Evolutionary conservation across 2,888 invertebrate species (phyloP).

Genomic region (Ectemnius lituratus): DNA sequence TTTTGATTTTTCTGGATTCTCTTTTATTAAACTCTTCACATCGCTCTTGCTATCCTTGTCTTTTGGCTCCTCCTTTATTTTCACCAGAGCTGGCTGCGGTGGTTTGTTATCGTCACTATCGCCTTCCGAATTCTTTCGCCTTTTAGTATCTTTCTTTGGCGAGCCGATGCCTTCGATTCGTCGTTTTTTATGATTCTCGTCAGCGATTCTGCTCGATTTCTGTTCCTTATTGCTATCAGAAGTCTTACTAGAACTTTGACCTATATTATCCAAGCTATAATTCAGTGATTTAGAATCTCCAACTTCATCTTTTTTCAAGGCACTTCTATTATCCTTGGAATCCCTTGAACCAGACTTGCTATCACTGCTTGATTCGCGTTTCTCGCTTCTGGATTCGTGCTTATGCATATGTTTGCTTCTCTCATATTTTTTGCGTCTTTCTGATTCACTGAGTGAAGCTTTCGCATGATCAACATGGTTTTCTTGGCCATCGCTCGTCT

Average conservation of each 20-base stretch:
- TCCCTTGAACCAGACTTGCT: slow-evolving; percentile 50
- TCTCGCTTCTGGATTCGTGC: slow-evolving; percentile 56
- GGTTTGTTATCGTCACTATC: slow-evolving; percentile 52
- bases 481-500: slow-evolving; percentile 45
- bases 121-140: slow-evolving; percentile 53
- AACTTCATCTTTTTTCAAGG: slow-evolving; percentile 49
- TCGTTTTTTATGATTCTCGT: slow-evolving; percentile 58
- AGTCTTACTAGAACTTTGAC: slow-evolving; percentile 51
- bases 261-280: slow-evolving; percentile 44
- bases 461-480: slow-evolving; percentile 42
- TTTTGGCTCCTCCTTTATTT: slow-evolving; percentile 46
- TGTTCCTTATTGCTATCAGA: slow-evolving; percentile 43
- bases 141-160: slow-evolving; percentile 54
- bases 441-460: slow-evolving; percentile 43
- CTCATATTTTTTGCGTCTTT: slow-evolving; percentile 53
- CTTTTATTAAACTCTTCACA: slow-evolving; percentile 55
- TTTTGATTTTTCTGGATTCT: slow-evolving; percentile 49
- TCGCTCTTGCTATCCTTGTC: slow-evolving; percentile 23
- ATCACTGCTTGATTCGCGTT: slow-evolving; percentile 53
- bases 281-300: slow-evolving; percentile 47
- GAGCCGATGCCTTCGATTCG: slow-evolving; percentile 52
- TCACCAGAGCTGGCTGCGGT: slow-evolving; percentile 22
- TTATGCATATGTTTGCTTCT: slow-evolving; percentile 54
- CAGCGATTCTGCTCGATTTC: slow-evolving; percentile 34
- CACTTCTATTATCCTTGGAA: slow-evolving; percentile 35